These are phyloP conservation scores for Oreohelix idahoensis DNA, from an alignment of 1,140 invertebrate genomes.

Conservation along the genomic window DNA sequence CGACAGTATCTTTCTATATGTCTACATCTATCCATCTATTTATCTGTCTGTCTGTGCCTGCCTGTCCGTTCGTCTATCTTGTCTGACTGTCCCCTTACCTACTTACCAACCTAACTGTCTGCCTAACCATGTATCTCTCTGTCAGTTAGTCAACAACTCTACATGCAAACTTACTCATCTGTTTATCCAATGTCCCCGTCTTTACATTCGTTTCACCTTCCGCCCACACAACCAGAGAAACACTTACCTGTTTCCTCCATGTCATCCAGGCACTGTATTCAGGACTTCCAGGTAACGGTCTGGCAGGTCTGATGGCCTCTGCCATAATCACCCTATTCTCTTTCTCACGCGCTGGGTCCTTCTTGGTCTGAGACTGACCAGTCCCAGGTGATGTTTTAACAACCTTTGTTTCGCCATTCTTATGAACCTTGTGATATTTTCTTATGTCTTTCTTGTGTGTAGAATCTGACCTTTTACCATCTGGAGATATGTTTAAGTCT, in stretches of 20 bases:
- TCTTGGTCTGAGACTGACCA: neutral
- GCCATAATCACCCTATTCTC: neutral
- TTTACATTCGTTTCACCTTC: too few relatives aligned
- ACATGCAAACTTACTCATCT: too few relatives aligned
- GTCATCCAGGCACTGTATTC: conserved; percentile 32
- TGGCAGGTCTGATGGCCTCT: neutral
- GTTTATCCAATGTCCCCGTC: too few relatives aligned
- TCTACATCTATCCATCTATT: too few relatives aligned
- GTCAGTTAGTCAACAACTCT: neutral
- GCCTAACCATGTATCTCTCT: neutral
- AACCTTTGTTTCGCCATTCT: neutral
- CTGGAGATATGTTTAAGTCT: neutral
- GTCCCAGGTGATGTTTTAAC: too few relatives aligned
- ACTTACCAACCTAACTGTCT: neutral
- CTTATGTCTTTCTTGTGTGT: neutral
- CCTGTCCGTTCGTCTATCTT: too few relatives aligned
- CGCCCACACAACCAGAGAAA: too few relatives aligned
- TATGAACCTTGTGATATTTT: neutral
- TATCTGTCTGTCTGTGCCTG: too few relatives aligned
- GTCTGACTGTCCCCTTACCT: neutral
- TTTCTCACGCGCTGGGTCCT: neutral
- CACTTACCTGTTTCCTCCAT: conserved; percentile 22
- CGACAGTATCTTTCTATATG: too few relatives aligned
- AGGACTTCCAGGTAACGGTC: neutral
- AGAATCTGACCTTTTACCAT: too few relatives aligned